Evolutionary conservation across 2,888 invertebrate species (phyloP), one percentile per base, ranked within the genome.

Genomic region (Hydrotaea diabolus): DNA sequence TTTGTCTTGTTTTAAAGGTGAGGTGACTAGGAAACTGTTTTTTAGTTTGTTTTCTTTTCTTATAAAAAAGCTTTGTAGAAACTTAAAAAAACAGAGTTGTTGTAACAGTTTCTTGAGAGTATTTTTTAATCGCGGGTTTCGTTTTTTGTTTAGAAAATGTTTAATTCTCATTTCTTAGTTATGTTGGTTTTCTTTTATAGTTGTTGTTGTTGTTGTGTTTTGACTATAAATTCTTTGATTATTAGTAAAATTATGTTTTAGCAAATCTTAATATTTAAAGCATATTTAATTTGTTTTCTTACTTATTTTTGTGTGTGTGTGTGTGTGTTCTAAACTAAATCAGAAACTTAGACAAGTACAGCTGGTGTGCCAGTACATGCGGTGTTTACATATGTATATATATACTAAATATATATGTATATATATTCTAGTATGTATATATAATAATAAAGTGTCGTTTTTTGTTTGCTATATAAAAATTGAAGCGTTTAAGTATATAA

Each of bases 181-280:
- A 49, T 83, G 8, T 53, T 49, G 26, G 9, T 72, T 79, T 66
- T 4, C 31, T 31, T 79, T 26, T 77, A 13, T 66, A 66, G 46
- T 83, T 59, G 72, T 75, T 75, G 39, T 64, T 66, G 59, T 77
- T 75, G 39, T 64, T 66, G 59, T 77, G 57, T 86, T 87, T 88
- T 89, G 88, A 88, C 88, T 87, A 88, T 86, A 86, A 87, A 84
- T 86, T 88, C 87, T 87, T 87, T 88, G 86, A 87, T 86, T 88
- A 88, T 89, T 88, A 82, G 77, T 82, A 82, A 64, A 82, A 55
- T 43, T 76, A 19, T 59, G 53, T 53, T 46, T 73, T 77, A 26
- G 80, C 80, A 80, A 69, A 74, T 77, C 74, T 85, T 66, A 46
- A 59, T 74, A 53, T 57, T 76, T 76, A 62, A 66, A 53, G 23